Evolutionary conservation across 2,888 invertebrate genomes (phyloP), one percentile per base, ranked within the genome.

Genomic region (Sericinus montela): DNA sequence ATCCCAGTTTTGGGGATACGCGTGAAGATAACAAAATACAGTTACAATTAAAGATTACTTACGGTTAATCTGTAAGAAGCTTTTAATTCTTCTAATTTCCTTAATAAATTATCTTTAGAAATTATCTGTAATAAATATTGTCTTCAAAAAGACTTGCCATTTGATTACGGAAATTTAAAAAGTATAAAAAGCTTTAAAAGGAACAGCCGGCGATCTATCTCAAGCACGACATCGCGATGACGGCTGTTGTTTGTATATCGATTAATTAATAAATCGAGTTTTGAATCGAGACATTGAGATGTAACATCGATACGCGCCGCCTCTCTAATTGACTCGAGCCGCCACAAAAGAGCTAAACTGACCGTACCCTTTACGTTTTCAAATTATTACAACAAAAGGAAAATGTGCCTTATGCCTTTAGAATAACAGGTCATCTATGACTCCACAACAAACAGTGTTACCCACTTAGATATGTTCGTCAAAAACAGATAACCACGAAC

Each of bases 211-310:
- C 69, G 69, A 81, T 80, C 78, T 75, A 73, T 77, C 80, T 75
- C 65, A 67, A 67, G 11, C 64, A 66, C 65, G 67, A 74, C 75
- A 79, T 77, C 78, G 72, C 74, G 86, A 84, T 80, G 86, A 85
- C 83, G 83, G 80, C 70, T 73, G 74, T 77, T 86, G 87, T 88
- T 88, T 88, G 87, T 86, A 80, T 84, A 86, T 85, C 85, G 87
- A 88, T 87, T 87, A 87, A 88, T 87, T 88, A 88, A 87, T 88
- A 87, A 87, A 85, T 83, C 81, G 80, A 75, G 75, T 72, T 71
- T 75, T 71, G 70, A 74, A 75, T 82, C 85, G 80, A 76, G 72
- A 75, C 72, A 74, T 76, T 74, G 78, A 79, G 75, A 79, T 76
- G 66, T 70, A 71, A 65, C 72, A 75, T 75, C 78, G 83, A 81